phyloP scores from a whole-genome alignment of 2,888 invertebrate species.

The Ophonus ardosiacus region DNA sequence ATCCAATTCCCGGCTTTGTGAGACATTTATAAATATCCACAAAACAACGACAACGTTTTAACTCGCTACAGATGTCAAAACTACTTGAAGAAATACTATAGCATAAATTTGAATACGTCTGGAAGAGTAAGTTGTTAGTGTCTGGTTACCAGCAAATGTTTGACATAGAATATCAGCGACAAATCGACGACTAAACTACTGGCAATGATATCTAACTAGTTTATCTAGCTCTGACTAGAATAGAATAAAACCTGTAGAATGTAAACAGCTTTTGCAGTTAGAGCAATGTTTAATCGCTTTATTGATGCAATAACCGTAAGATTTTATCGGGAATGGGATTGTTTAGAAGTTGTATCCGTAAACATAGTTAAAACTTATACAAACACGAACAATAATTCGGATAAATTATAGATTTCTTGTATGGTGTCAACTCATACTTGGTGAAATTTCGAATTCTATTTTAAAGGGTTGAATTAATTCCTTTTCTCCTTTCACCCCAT shows the following conservation, averaged over 20 bases:
- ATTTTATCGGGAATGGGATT: not conserved
- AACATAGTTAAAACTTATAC: not conserved
- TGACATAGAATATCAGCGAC: conserved; percentile 31
- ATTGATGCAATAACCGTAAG: conserved; percentile 24
- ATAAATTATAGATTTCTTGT: too few species aligned
- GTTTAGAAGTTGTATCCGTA: not conserved
- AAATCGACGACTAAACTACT: not conserved
- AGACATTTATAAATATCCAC: conserved; percentile 41
- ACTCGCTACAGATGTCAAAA: conserved; percentile 46
- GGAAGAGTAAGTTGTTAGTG: conserved; percentile 17
- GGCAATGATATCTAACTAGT: conserved; percentile 1
- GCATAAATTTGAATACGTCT: conserved; percentile 41
- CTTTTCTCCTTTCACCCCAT: too few species aligned
- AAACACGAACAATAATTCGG: too few species aligned
- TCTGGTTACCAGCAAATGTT: conserved; percentile 42
- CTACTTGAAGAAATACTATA: conserved; percentile 30
- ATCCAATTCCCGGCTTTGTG: conserved; percentile 18
- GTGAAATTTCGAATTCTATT: too few species aligned
- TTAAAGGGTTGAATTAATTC: too few species aligned
- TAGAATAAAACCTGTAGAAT: conserved; percentile 18
- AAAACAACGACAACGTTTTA: conserved; percentile 18
- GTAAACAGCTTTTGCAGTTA: not conserved
- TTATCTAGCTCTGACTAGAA: not conserved
- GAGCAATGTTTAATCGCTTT: conserved; percentile 13
- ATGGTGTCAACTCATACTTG: too few species aligned